Base-by-base conservation (phyloP, 2,797 vertebrate genomes). In the Psittacula derbiana region DNA sequence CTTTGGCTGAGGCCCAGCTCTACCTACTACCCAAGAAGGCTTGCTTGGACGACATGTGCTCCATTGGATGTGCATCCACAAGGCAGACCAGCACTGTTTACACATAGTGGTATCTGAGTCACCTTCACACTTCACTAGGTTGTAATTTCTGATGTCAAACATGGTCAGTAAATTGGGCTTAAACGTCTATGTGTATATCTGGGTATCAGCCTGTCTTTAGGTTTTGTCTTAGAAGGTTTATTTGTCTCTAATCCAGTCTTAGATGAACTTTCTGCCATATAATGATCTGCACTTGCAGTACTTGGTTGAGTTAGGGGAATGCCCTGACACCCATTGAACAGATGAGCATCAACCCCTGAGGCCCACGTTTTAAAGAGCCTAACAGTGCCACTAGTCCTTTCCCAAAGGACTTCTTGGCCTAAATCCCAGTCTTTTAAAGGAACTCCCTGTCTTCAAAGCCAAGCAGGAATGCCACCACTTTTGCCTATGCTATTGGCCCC, bases 171-270 rank as follows among this genome's bases (percentile, higher is more conserved):
- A 36, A 43, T 19, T 40, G 49, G 53, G 72, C 19, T 70, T 43
- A 43, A 58, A 23, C 8, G 61, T 25, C 57, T 11, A 0, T 0
- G 0, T 9, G 15, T 65, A 3, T 74, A 46, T 25, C 7, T 65
- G 61, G 60, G 41, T 33, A 25, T 25, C 52, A 61, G 12, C 6
- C 44, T 53, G 12, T 9, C 43, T 57, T 67, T 8, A 4, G 60
- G 8, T 40, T 33, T 58, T 47, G 31, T 33, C 8, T 91, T 66
- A 23, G 55, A 25, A 70, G 49, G 40, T 58, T 83, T 70, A 25
- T 43, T 67, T 31, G 53, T n/a, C 50, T 62, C 50, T 69, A 27
- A 44, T 5, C 49, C 19, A 12, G 27, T 25, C 12, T 25, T 36
- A 25, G 0, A 2, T 13, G 44, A 71, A 38, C 8, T 44, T 70